Evolutionary conservation across 2,888 invertebrate species (phyloP).

Genomic region (Venustoraphidia nigricollis): DNA sequence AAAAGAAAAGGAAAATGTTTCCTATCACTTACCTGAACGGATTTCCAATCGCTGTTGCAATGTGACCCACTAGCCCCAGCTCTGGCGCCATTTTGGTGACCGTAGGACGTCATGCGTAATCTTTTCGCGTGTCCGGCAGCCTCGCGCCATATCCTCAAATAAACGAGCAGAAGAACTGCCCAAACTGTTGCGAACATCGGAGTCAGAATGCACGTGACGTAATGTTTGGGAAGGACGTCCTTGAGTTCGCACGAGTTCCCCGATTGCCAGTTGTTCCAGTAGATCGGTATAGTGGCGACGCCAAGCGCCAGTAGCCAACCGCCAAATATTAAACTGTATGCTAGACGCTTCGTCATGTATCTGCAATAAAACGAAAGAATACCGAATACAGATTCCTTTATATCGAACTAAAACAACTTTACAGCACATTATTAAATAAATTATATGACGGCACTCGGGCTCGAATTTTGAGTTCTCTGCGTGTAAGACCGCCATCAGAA

Average conservation of each 20-base stretch:
- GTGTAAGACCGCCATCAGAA: no score
- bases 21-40: slow-evolving; percentile 55
- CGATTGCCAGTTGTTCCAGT: slow-evolving; percentile 59
- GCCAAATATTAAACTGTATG: slow-evolving; percentile 41
- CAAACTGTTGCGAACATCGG: slow-evolving; percentile 60
- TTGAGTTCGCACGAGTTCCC: slow-evolving; percentile 50
- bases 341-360: slow-evolving; percentile 54
- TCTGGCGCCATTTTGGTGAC: slow-evolving; percentile 34
- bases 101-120: slow-evolving; percentile 43
- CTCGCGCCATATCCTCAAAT: slow-evolving; percentile 65
- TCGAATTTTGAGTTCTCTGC: no score
- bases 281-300: slow-evolving; percentile 52
- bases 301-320: slow-evolving; percentile 53
- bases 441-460: no score
- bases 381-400: no score
- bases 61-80: slow-evolving; percentile 12
- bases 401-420: no score
- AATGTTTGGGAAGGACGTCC: slow-evolving; percentile 35
- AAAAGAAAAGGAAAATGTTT: no score
- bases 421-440: slow-evolving; percentile 6
- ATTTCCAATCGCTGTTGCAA: slow-evolving; percentile 45
- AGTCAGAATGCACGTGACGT: slow-evolving; percentile 35
- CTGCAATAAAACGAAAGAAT: slow-evolving; percentile 15
- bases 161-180: slow-evolving; percentile 58
- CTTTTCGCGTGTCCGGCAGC: slow-evolving; percentile 56